phyloP scores from a whole-genome alignment of 1,140 invertebrate species.

The Artemia franciscana region DNA sequence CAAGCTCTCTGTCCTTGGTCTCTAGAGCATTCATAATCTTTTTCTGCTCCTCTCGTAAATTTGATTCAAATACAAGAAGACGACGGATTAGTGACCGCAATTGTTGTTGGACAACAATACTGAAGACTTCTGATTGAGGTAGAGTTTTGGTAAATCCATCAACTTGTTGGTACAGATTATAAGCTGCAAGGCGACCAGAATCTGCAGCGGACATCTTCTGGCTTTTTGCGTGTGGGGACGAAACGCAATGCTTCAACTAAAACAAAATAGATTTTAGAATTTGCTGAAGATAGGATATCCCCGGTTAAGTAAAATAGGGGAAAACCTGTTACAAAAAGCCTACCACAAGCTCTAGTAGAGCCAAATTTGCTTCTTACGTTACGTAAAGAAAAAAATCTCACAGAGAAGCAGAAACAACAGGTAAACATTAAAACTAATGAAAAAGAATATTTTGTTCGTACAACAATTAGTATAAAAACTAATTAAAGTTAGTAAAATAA shows the following conservation, averaged over 20 bases:
- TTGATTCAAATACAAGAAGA: slow-evolving; percentile 38
- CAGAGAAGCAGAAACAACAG: too few species aligned
- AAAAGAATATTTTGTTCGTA: too few species aligned
- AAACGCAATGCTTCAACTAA: not conserved
- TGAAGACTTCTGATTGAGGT: not conserved
- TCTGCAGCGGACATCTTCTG: not conserved
- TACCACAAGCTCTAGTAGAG: too few species aligned
- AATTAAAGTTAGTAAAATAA: too few species aligned
- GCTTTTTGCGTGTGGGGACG: not conserved
- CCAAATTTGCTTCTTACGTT: too few species aligned
- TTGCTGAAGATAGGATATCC: too few species aligned
- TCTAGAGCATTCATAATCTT: slow-evolving; percentile 36
- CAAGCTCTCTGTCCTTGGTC: slow-evolving; percentile 39
- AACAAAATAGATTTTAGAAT: not conserved
- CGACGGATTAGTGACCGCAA: slow-evolving; percentile 38
- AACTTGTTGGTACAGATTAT: not conserved
- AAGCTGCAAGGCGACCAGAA: not conserved
- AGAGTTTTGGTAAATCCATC: not conserved
- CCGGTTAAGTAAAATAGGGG: too few species aligned
- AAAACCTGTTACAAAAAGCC: too few species aligned
- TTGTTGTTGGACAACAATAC: slow-evolving; percentile 18
- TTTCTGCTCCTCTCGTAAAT: slow-evolving; percentile 45
- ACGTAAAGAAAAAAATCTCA: too few species aligned
- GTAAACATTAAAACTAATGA: too few species aligned
- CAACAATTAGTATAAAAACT: too few species aligned